Conservation (phyloP, 37 sponge, comb jelly and placozoan genomes). For the Spongilla lacustris region DNA sequence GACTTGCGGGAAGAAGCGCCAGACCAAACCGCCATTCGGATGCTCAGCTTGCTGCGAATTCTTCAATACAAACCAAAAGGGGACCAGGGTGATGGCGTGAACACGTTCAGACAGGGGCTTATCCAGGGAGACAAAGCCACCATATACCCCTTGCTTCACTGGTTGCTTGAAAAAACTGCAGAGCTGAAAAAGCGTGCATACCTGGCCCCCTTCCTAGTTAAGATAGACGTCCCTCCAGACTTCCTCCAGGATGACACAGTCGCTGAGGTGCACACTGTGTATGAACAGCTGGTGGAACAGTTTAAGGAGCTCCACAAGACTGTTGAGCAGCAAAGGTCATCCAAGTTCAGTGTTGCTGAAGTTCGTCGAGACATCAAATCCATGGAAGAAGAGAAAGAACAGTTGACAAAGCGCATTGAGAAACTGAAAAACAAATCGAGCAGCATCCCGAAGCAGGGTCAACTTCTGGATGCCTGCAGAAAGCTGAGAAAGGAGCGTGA, state of each 20-base stretch:
- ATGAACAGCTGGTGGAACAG: conserved; percentile 80
- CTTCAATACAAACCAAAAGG: conserved; percentile 88
- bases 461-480: conserved; percentile 76
- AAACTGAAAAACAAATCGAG: conserved; percentile 70
- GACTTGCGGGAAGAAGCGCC: conserved; percentile 95
- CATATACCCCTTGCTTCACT: conserved; percentile 84
- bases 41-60: conserved; percentile 82
- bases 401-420: conserved; percentile 74
- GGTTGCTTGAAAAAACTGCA: conserved; percentile 69
- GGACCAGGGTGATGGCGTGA: conserved; percentile 60
- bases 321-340: conserved; percentile 73
- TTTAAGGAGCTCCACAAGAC: conserved; percentile 96
- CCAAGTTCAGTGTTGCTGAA: conserved; percentile 85
- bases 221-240: conserved; percentile 91
- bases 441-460: conserved; percentile 45
- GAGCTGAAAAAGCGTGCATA: conserved; percentile 93
- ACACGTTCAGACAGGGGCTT: conserved; percentile 78
- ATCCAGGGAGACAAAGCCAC: conserved; percentile 79
- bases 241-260: conserved; percentile 87
- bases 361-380: conserved; percentile 91
- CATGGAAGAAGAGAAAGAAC: conserved; percentile 98
- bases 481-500: conserved; percentile 79
- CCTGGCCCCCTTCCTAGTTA: conserved; percentile 85
- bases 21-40: conserved; percentile 91
- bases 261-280: conserved; percentile 61